Percentiles rank a stretch among this genome's conserved stretches.
These are phyloP conservation scores for Emydocephalus ijimae DNA, from an alignment of 2,113 vertebrate species.

Conservation along the genomic window DNA sequence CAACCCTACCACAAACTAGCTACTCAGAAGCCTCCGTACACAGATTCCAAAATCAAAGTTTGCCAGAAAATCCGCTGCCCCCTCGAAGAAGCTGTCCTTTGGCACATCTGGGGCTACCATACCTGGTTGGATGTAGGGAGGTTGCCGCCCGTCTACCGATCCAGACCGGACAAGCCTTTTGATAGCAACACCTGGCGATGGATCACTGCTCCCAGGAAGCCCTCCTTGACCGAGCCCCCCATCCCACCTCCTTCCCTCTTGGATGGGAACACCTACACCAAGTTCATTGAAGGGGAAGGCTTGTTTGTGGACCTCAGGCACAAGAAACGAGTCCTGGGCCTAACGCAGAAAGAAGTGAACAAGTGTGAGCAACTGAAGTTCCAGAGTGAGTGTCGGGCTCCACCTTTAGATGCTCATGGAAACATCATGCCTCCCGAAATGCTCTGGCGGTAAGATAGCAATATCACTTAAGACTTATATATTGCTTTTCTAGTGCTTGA, in stretches of 20 bases:
- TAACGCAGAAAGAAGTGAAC: constrained; percentile 10
- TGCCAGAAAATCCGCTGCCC: background rate
- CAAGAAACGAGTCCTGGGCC: constrained; percentile 33
- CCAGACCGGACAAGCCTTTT: constrained; percentile 31
- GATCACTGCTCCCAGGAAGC: constrained; percentile 24
- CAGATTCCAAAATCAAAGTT: constrained; percentile 43
- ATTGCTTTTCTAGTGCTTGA: too few species aligned
- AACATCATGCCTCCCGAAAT: constrained; percentile 43
- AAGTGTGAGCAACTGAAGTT: constrained; percentile 47
- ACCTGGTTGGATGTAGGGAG: constrained; percentile 60
- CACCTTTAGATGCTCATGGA: constrained; percentile 41
- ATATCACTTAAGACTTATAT: too few species aligned
- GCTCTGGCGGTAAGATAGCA: constrained; percentile 50
- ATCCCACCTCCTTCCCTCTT: constrained; percentile 61
- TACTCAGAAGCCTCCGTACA: constrained; percentile 34
- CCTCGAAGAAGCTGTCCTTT: background rate
- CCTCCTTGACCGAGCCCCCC: background rate
- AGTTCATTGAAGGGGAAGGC: constrained; percentile 36
- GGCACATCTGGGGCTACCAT: constrained; percentile 57
- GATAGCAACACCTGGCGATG: constrained; percentile 62
- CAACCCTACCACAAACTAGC: constrained; percentile 36
- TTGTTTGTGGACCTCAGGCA: constrained; percentile 25
- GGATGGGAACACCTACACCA: constrained; percentile 51
- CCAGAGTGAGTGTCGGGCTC: constrained; percentile 51
- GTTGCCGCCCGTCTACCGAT: constrained; percentile 51